A percentile compares a stretch with the other conserved stretches of the same genome.
Conservation (phyloP, 2,797 vertebrate genomes). For the Coendou prehensilis region DNA sequence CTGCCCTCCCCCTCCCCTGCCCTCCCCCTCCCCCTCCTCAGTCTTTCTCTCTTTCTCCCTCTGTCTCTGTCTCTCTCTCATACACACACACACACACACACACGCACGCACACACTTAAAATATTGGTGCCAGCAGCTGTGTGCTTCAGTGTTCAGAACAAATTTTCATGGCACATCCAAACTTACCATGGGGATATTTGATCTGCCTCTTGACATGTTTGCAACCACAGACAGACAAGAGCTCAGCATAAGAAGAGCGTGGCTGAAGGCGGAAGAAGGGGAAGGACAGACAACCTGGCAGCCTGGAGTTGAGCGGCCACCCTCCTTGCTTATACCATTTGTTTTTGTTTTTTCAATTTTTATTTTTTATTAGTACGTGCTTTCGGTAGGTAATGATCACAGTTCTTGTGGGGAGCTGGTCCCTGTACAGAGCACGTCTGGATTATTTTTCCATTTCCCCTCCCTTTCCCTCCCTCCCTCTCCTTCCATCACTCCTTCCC, state of each 20-base stretch:
- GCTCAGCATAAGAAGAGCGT: not conserved
- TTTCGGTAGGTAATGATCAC: not conserved
- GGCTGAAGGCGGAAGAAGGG: not conserved
- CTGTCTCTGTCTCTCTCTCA: not conserved
- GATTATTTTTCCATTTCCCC: not conserved
- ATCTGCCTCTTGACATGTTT: slow-evolving; percentile 27
- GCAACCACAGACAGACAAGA: not conserved
- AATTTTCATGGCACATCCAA: not conserved
- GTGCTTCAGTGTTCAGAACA: not conserved
- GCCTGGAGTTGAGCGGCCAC: not conserved
- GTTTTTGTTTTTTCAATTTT: not conserved
- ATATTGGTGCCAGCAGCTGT: not conserved
- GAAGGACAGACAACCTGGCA: not conserved
- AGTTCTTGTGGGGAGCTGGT: not conserved
- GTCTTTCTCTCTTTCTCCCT: not conserved
- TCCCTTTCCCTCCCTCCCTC: not conserved
- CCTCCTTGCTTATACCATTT: not conserved
- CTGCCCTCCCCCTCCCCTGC: not conserved
- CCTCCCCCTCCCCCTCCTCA: not conserved
- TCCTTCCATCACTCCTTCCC: no score
- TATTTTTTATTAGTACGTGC: not conserved
- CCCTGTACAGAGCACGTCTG: not conserved
- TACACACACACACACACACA: not conserved
- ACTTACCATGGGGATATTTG: not conserved
- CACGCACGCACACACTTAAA: not conserved